phyloP scores from a whole-genome alignment of 2,113 vertebrate genomes.

The Echinops telfairi region DNA sequence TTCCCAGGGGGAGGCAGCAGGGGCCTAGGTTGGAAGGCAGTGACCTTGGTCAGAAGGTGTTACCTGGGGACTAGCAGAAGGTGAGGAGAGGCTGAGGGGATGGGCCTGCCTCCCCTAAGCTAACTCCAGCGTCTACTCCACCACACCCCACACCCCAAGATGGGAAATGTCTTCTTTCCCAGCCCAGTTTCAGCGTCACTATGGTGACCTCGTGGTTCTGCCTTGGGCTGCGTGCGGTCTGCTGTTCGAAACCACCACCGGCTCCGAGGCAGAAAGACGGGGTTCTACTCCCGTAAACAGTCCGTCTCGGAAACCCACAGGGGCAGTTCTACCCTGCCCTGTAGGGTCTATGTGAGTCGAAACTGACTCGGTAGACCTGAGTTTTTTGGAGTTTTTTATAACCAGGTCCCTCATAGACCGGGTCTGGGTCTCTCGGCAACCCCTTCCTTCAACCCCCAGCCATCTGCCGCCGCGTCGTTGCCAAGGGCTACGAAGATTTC shows the following conservation, averaged over 20 bases:
- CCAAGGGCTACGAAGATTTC: background rate
- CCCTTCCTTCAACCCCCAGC: background rate
- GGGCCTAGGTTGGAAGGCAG: no score
- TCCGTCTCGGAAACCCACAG: no score
- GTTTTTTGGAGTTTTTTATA: no score
- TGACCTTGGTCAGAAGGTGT: background rate
- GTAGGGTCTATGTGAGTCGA: no score
- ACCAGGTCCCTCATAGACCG: background rate
- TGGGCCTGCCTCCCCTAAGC: background rate
- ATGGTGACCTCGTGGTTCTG: background rate
- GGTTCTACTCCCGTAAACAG: no score
- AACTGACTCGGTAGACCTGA: no score
- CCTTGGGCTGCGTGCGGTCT: no score
- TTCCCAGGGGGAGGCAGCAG: background rate
- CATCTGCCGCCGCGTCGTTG: background rate
- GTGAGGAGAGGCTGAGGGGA: background rate
- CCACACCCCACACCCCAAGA: rapidly evolving
- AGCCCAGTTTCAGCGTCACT: background rate
- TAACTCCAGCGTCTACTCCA: background rate
- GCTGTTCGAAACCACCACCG: no score
- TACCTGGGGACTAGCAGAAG: background rate
- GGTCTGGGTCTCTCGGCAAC: background rate
- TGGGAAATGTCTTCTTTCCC: background rate
- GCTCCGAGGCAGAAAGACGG: no score
- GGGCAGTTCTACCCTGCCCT: no score